Percentiles rank a stretch among this genome's conserved stretches.
Evolutionary conservation across 2,888 invertebrate species (phyloP).

Genomic region (Alviniconcha strummeri): DNA sequence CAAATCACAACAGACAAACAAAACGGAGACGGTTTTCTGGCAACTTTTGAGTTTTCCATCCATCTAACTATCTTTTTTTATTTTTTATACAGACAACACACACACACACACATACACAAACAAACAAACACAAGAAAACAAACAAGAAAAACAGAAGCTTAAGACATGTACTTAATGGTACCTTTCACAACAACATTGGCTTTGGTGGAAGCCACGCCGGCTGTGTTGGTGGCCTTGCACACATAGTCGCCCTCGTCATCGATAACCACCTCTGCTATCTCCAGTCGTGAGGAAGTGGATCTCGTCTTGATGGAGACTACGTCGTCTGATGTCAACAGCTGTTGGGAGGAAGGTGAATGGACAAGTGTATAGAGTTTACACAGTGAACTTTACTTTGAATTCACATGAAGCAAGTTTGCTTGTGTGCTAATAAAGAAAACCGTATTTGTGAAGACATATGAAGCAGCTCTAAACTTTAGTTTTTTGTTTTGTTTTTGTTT

Average conservation of each 20-base stretch:
- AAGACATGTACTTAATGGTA: slow-evolving; percentile 26
- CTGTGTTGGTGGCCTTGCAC: slow-evolving; percentile 63
- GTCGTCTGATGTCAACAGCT: slow-evolving; percentile 58
- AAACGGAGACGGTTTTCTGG: no score
- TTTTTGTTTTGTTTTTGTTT: no score
- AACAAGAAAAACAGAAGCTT: neutral
- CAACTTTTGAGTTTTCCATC: no score
- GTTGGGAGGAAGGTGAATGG: neutral
- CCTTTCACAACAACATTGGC: slow-evolving; percentile 57
- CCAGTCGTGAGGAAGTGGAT: slow-evolving; percentile 57
- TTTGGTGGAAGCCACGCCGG: slow-evolving; percentile 56
- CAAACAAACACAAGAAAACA: neutral
- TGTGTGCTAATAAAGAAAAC: no score
- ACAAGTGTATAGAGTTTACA: neutral
- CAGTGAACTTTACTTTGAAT: no score
- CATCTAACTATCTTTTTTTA: no score
- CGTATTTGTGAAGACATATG: no score
- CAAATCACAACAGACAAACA: no score
- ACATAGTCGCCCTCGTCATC: slow-evolving; percentile 61
- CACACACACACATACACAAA: slow-evolving; percentile 1
- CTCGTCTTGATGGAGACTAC: slow-evolving; percentile 48
- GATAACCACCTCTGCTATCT: slow-evolving; percentile 50
- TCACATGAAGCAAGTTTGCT: no score
- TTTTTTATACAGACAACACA: no score
- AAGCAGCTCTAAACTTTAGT: no score